Percentiles rank a stretch among this genome's conserved stretches.
Conservation (phyloP, 1,140 invertebrate species). For the Euwallacea fornicatus region DNA sequence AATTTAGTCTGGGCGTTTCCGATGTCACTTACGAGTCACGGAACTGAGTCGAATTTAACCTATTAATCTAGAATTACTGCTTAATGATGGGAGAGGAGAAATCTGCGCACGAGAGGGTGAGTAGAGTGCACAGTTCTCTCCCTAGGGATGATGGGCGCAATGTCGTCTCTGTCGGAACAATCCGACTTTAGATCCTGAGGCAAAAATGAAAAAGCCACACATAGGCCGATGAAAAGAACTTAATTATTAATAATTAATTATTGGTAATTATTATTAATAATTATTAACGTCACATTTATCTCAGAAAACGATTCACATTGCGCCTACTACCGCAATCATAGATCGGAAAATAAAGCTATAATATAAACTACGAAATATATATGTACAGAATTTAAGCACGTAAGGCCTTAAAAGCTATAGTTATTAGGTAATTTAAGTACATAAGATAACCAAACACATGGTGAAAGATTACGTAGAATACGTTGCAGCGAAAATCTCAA, state of each 20-base stretch:
- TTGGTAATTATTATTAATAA: too few species aligned
- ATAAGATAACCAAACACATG: background rate
- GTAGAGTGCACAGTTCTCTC: background rate
- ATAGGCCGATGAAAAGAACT: too few species aligned
- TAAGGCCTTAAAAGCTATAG: background rate
- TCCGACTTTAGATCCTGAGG: too few species aligned
- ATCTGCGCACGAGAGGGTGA: constrained; percentile 27
- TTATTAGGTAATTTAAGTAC: background rate
- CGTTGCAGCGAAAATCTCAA: background rate
- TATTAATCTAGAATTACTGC: background rate
- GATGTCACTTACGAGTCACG: constrained; percentile 28
- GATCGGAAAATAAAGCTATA: constrained; percentile 22
- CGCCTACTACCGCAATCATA: constrained; percentile 10
- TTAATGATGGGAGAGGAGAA: constrained; percentile 7
- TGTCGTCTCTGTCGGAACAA: too few species aligned
- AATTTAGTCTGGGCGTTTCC: constrained; percentile 25
- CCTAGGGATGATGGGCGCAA: too few species aligned
- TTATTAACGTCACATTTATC: background rate
- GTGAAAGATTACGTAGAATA: background rate
- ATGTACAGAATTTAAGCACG: constrained; percentile 23
- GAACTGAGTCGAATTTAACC: constrained; percentile 24
- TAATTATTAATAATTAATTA: too few species aligned
- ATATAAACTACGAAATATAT: background rate
- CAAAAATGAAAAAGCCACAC: too few species aligned
- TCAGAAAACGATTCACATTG: background rate